phyloP scores from a whole-genome alignment of 2,113 vertebrate species.

The Xyrauchen texanus region DNA sequence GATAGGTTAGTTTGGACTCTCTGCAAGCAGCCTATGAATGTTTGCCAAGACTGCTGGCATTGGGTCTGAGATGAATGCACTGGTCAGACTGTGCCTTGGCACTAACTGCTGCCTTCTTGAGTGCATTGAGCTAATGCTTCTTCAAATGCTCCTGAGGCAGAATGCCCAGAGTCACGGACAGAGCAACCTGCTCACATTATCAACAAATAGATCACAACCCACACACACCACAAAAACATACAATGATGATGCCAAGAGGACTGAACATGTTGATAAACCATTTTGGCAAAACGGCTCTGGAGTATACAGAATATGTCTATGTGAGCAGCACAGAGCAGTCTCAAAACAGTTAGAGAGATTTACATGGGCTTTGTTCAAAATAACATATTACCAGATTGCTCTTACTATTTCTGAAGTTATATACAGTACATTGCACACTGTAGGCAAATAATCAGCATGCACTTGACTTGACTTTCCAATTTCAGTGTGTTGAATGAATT shows the following conservation, averaged over 20 bases:
- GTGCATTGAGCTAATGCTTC: constrained; percentile 41
- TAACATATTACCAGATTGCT: too few relatives aligned
- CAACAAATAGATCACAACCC: neutral
- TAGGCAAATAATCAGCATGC: too few relatives aligned
- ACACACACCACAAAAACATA: neutral
- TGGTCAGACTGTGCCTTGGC: constrained; percentile 33
- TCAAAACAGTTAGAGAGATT: too few relatives aligned
- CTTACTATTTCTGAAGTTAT: too few relatives aligned
- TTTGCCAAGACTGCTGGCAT: constrained; percentile 46
- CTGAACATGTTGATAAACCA: too few relatives aligned
- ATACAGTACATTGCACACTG: too few relatives aligned
- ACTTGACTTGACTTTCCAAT: too few relatives aligned
- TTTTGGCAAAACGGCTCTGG: too few relatives aligned
- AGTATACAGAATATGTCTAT: too few relatives aligned
- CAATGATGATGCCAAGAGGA: neutral
- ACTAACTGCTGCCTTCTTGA: constrained; percentile 11
- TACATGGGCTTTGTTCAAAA: too few relatives aligned
- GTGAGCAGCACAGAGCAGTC: too few relatives aligned
- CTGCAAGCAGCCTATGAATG: constrained; percentile 10
- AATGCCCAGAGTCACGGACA: constrained; percentile 2
- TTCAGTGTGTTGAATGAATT: too few relatives aligned
- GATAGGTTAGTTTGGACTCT: neutral
- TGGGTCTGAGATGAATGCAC: constrained; percentile 41
- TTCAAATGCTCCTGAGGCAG: constrained; percentile 33
- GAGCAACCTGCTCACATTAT: constrained; percentile 1